Evolutionary conservation across 92 coral and sea anemone species (phyloP).

Genomic region (Porites evermanni): DNA sequence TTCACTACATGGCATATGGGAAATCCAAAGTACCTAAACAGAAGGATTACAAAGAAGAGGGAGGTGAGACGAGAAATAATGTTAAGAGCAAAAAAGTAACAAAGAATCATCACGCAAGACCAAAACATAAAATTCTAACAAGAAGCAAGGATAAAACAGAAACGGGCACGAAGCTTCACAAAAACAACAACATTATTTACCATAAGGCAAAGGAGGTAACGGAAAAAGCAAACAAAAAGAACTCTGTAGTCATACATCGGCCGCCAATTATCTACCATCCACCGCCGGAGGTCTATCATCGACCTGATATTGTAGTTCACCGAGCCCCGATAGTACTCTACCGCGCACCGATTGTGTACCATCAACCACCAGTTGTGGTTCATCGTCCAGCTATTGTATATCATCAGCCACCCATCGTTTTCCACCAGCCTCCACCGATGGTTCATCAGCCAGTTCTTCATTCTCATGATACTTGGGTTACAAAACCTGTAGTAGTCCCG

Average conservation of each 20-base stretch:
- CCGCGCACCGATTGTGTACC: constrained; percentile 96
- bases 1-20: constrained; percentile 77
- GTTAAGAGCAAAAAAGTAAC: constrained; percentile 39
- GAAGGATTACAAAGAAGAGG: constrained; percentile 43
- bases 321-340: constrained; percentile 97
- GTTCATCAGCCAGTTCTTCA: constrained; percentile 91
- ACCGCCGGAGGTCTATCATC: constrained; percentile 98
- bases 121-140: constrained; percentile 35
- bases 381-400: constrained; percentile 99
- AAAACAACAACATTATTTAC: constrained; percentile 36
- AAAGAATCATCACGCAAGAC: background rate
- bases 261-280: constrained; percentile 98
- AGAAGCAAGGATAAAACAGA: constrained; percentile 62
- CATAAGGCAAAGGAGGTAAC: constrained; percentile 65
- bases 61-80: constrained; percentile 44
- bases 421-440: constrained; percentile 99
- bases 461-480: constrained; percentile 90
- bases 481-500: constrained; percentile 82
- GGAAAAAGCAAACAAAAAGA: constrained; percentile 83
- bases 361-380: constrained; percentile 98
- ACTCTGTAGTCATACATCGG: constrained; percentile 93
- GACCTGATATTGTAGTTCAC: constrained; percentile 97
- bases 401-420: constrained; percentile 95
- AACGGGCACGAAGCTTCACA: constrained; percentile 67
- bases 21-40: constrained; percentile 82